phyloP scores from a whole-genome alignment of 1,140 invertebrate species.

The Cheumatopsyche charites region DNA sequence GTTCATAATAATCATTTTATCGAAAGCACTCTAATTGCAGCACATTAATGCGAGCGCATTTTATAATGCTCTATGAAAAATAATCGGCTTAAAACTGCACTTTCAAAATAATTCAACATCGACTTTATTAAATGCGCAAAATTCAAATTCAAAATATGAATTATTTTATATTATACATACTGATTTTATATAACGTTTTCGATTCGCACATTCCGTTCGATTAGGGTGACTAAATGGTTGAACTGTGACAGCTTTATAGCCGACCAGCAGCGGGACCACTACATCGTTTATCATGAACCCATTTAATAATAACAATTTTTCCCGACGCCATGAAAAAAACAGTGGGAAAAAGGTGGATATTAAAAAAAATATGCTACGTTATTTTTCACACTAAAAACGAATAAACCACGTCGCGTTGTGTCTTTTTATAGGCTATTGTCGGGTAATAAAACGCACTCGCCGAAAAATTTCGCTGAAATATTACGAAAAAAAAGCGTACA shows the following conservation, averaged over 20 bases:
- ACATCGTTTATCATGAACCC: slow-evolving; percentile 36
- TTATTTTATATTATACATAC: no score
- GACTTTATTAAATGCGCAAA: no score
- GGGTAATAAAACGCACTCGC: slow-evolving; percentile 46
- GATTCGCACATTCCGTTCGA: neutral
- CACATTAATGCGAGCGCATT: no score
- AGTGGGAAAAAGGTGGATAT: slow-evolving; percentile 28
- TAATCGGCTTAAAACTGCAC: no score
- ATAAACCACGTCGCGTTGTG: slow-evolving; percentile 30
- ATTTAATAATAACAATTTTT: slow-evolving; percentile 36
- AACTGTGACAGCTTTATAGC: slow-evolving; percentile 36
- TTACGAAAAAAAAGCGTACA: slow-evolving; percentile 22
- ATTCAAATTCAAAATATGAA: no score
- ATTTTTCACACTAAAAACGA: slow-evolving; percentile 22
- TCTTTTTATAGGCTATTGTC: slow-evolving; percentile 36
- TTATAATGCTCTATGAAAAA: no score
- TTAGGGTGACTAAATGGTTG: neutral
- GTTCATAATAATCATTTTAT: no score
- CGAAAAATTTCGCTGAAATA: slow-evolving; percentile 37
- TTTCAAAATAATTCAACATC: no score
- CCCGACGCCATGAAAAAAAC: slow-evolving; percentile 26
- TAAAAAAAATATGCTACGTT: slow-evolving; percentile 27
- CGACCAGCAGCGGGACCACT: slow-evolving; percentile 9
- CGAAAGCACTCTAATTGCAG: no score
- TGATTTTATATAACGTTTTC: no score